Conservation (phyloP, 2,113 vertebrate genomes). For the Tor tambroides region DNA sequence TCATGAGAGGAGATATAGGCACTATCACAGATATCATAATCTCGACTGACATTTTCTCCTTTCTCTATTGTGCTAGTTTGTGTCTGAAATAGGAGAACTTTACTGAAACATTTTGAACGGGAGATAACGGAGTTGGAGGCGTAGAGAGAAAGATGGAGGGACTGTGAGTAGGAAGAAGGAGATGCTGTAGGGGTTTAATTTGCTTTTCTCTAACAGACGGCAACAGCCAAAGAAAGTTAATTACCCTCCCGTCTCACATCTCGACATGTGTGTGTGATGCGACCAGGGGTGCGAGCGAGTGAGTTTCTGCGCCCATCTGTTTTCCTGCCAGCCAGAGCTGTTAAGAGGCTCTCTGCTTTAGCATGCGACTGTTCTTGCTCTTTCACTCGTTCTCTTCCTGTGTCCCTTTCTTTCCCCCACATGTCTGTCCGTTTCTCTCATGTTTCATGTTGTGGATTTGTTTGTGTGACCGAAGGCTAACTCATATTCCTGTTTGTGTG, state of each 20-base stretch:
- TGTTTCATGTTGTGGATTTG: not conserved
- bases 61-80: not conserved
- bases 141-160: slow-evolving; percentile 7
- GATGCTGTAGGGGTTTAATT: slow-evolving; percentile 42
- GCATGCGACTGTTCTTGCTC: not conserved
- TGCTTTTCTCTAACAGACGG: slow-evolving; percentile 47
- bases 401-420: not conserved
- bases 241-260: slow-evolving; percentile 42
- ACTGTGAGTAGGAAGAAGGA: slow-evolving; percentile 16
- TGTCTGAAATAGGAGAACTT: not conserved
- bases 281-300: not conserved
- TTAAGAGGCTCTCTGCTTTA: slow-evolving; percentile 11
- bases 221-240: slow-evolving; percentile 43
- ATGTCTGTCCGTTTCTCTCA: slow-evolving; percentile 1
- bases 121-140: slow-evolving; percentile 8
- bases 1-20: not conserved
- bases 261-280: not conserved
- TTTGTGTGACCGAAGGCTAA: not conserved
- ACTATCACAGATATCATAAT: not conserved
- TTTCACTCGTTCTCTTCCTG: not conserved
- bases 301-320: slow-evolving; percentile 33
- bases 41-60: not conserved
- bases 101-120: not conserved
- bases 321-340: slow-evolving; percentile 39
- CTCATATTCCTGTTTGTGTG: not conserved